Evolutionary conservation across 1,140 invertebrate species (phyloP), one percentile per base, ranked within the genome.

Genomic region (Hyles euphorbiae): DNA sequence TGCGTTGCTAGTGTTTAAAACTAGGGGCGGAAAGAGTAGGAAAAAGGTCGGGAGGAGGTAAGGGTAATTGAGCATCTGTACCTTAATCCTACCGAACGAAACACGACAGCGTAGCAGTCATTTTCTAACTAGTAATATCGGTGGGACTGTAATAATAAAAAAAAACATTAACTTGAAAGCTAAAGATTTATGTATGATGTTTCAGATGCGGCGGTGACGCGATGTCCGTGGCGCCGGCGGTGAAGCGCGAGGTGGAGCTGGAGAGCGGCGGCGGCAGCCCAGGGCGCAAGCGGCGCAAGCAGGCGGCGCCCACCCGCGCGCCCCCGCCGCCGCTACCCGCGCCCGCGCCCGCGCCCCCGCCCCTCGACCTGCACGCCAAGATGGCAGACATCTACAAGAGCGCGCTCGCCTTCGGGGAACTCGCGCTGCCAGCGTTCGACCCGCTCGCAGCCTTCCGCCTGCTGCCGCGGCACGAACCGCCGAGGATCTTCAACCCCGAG

Each of bases 401-500:
- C 73, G 88, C 88, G 10, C 76, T 90, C 32, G 83, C 82, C 60
- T 90, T 89, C 66, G 87, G 84, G n/a, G 88, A 90, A 51, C 79
- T 89, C 47, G 61, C 85, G 1, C 76, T 89, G 3, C 87, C 88
- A 12, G 65, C 83, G 46, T 90, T 90, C 70, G 87, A 89, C 59
- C 87, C 88, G 5, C 81, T 89, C 32, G 77, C 90, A 63, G 76
- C 91, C 40, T 91, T 91, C 51, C 80, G 91, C 2, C 89, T 91
- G 46, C 83, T 92, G 6, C 88, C 92, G 5, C 86, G 90, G n/a
- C 89, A 92, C 59, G 91, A 94, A 9, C 94, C 94, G 7, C 87
- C 95, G 45, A 89, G 95, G 65, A 98, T 98, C 66, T 98, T 98
- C 76, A 98, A 99, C 84, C 95, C 94, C 32, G 98, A 98, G 89